Evolutionary conservation across 2,888 invertebrate genomes (phyloP).

Genomic region (Synergus itoensis): DNA sequence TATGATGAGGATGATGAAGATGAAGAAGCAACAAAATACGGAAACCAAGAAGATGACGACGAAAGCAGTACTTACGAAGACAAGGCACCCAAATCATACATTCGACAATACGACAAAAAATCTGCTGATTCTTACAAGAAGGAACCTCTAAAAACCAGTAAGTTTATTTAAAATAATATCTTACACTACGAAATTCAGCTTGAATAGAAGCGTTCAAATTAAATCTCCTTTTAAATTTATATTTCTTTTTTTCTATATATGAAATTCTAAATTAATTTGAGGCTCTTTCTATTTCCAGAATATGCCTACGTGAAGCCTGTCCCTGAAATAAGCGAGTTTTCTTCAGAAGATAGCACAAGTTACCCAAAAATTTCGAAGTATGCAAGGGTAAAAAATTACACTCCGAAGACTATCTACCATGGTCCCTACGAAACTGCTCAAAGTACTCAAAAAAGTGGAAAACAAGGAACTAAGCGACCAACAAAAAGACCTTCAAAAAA

Average conservation of each 20-base stretch:
- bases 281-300: background rate
- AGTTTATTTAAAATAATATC: constrained; percentile 32
- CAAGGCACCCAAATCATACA: constrained; percentile 41
- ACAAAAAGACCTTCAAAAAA: background rate
- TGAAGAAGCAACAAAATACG: constrained; percentile 59
- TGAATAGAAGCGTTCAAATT: too few species aligned
- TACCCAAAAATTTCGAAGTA: background rate
- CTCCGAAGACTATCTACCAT: background rate
- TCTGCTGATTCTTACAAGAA: constrained; percentile 63
- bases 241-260: too few species aligned
- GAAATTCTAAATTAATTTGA: too few species aligned
- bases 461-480: background rate
- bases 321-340: background rate
- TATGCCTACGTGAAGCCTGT: background rate
- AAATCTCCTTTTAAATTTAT: too few species aligned
- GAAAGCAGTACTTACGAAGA: constrained; percentile 52
- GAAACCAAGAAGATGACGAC: constrained; percentile 56
- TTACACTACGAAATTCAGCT: too few species aligned
- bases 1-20: constrained; percentile 59
- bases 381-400: background rate
- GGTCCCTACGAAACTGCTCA: background rate
- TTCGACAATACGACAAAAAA: constrained; percentile 59
- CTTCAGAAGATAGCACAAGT: background rate
- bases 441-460: background rate
- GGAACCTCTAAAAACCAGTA: constrained; percentile 62